Base-by-base conservation (phyloP, 2,888 invertebrate genomes). In the Stratiomys singularior region DNA sequence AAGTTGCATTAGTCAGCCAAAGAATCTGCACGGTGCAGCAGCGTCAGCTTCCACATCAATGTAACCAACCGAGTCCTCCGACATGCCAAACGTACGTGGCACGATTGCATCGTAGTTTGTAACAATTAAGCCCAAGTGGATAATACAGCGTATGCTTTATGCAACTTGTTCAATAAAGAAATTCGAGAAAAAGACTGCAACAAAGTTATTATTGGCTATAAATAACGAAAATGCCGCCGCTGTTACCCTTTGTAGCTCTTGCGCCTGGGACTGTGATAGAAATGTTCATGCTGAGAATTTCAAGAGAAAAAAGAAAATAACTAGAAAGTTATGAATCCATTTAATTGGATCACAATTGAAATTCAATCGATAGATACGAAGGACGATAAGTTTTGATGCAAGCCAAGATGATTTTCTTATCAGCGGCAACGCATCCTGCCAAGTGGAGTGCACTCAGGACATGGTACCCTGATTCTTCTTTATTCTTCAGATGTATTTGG, bases 1-100 rank as follows among this genome's bases (percentile, higher is more conserved):
- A 52, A 71, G 52, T 13, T 71, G 52, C 52, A 52, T 71, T 71
- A 71, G 71, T 71, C 52, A 71, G 52, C 47, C 27, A 7, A 71
- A 5, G 52, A 71, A 71, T 71, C 52, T 64, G 64, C 52, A 52
- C 52, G 52, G 52, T 52, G 52, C 52, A n/a, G 52, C n/a, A n/a
- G n/a, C n/a, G n/a, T n/a, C n/a, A n/a, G n/a, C n/a, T n/a, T n/a
- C n/a, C n/a, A n/a, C n/a, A n/a, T n/a, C n/a, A n/a, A n/a, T n/a
- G n/a, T n/a, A n/a, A n/a, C n/a, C n/a, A n/a, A n/a, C 18, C 18
- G 15, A 37, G 37, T 37, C 37, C 64, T 21, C 67, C 27, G 67
- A 13, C 27, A 13, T 11, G 28, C 30, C 30, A 18, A 52, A n/a
- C 25, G 58, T 25, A 60, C 58, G 25, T 23, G 23, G 9, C 58